Evolutionary conservation across 2,113 vertebrate species (phyloP), one percentile per base, ranked within the genome.

Genomic region (Paramisgurnus dabryanus): DNA sequence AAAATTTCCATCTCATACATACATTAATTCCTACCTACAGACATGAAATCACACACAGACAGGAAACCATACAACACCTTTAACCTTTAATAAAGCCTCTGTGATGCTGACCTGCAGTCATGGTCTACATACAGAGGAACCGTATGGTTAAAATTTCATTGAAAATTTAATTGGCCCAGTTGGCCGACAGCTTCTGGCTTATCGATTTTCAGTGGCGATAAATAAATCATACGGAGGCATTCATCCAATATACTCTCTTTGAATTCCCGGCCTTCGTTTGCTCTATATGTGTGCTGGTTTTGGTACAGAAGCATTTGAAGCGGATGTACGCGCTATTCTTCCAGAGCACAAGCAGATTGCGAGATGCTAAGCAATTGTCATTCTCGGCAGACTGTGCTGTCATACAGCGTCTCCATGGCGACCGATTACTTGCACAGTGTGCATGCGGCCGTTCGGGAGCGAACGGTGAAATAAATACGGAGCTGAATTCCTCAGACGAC

Each of bases 401-500:
- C 82, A 85, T 66, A 66, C 77, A 78, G 40, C 7, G 77, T 87
- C 67, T 73, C 86, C 81, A 87, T 87, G 81, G 85, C 81, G 86
- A 88, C 87, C 77, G 81, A 88, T 82, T 85, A 83, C 79, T 65
- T 34, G 41, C 65, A 58, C 79, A 70, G 76, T 43, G 57, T 53
- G 58, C 71, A 50, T 66, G 61, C 34, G 41, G 70, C 45, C 57
- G 67, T 80, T 78, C 64, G 68, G 34, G 76, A 80, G 60, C n/a
- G 71, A 84, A 57, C 77, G 55, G 80, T 67, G 80, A 84, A 81
- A 85, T 79, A 84, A 69, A 82, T 76, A 34, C 27, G 27, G 27
- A 58, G 80, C 13, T 67, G 71, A 67, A 71, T 81, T 80, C 61
- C 34, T 67, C 65, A 50, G 55, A 82, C 69, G 73, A 79, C 17